phyloP scores from a whole-genome alignment of 2,888 invertebrate species.

The Agonopterix arenella region DNA sequence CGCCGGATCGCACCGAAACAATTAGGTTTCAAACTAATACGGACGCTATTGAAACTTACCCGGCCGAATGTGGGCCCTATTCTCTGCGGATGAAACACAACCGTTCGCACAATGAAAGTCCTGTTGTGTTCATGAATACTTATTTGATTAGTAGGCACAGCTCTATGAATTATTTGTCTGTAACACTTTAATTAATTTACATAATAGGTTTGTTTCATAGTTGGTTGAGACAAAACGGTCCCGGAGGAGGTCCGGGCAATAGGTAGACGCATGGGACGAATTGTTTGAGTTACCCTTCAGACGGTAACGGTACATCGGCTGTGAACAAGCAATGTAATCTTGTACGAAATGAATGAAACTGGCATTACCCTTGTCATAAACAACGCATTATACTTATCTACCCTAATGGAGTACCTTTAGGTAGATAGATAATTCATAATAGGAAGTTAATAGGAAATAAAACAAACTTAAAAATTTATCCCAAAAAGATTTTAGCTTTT shows the following conservation, averaged over 20 bases:
- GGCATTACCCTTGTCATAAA: no score
- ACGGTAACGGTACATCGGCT: no score
- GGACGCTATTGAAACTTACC: constrained; percentile 34
- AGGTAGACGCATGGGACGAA: neutral
- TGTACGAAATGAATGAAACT: no score
- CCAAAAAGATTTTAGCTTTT: no score
- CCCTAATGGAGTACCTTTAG: no score
- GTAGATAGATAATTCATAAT: no score
- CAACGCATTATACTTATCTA: no score
- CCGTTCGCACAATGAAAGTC: constrained; percentile 13
- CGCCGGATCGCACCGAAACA: constrained; percentile 30
- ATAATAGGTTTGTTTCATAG: constrained; percentile 6
- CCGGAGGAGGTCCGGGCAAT: neutral
- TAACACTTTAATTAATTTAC: constrained; percentile 11
- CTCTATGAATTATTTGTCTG: constrained; percentile 10
- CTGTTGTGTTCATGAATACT: constrained; percentile 9
- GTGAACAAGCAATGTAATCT: no score
- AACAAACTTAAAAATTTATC: no score
- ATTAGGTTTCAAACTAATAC: constrained; percentile 52
- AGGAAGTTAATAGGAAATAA: no score
- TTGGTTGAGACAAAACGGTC: neutral
- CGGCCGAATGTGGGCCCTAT: constrained; percentile 25
- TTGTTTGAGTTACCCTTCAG: no score
- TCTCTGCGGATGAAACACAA: constrained; percentile 29
- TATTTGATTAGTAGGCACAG: constrained; percentile 8